Base-by-base conservation (phyloP, 1,140 invertebrate species). In the Drosophila nasuta region DNA sequence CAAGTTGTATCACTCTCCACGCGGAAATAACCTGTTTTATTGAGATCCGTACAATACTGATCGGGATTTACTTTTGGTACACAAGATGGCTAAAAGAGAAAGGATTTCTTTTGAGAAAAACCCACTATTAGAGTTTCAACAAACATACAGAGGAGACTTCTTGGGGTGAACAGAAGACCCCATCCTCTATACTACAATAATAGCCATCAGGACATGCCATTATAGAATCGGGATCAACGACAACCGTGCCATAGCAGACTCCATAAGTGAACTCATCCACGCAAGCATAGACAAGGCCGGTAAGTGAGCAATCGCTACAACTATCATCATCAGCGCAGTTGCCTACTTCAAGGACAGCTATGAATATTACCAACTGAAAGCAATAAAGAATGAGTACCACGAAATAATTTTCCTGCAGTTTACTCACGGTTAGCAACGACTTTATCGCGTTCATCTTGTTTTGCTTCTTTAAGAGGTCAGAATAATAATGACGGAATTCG, bases 1-100 rank as follows among this genome's bases (percentile, higher is more conserved):
- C 83, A 88, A 1, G 81, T 88, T 25, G 57, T 17, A 57, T 88
- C 83, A 38, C 49, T 70, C 11, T 73, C 68, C 13, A 88, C 43
- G 3, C 78, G 46, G 11, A 63, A 85, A 25, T 76, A 73, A 2
- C 83, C 83, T 20, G 75, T 69, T 13, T 20, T n/a, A 5, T 51
- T 15, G 5, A 88, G n/a, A 13, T 49, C 33, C 10, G 67, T 52
- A 25, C 83, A 88, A 15, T 67, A 89, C n/a, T 25, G n/a, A 17
- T 81, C 51, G 0, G 67, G 46, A 35, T 83, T 54, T 15, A 65
- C 17, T 56, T 33, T 41, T 8, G 41, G 46, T 28, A 13, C 35
- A 77, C 65, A 77, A 10, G 65, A 66, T 33, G 51, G 65, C 65
- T 69, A 63, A 25, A 45, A 25, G 20, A 25, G 20, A 1, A 45